phyloP scores from a whole-genome alignment of 2,113 vertebrate genomes.

The Galbula dea region DNA sequence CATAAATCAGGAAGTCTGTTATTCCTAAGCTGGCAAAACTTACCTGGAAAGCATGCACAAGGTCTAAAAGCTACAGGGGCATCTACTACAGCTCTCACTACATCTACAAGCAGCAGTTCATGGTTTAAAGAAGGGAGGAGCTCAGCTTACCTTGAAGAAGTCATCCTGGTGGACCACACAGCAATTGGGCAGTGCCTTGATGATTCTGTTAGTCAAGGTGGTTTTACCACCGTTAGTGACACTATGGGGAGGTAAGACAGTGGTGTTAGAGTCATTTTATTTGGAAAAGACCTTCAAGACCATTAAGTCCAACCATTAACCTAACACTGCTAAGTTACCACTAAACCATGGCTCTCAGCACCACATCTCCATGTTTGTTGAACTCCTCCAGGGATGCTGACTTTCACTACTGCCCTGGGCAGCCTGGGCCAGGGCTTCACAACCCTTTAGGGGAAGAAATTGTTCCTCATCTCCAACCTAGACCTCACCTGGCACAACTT shows the following conservation, averaged over 20 bases:
- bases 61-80: too few species aligned
- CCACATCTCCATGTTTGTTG: too few species aligned
- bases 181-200: slow-evolving; percentile 86
- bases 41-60: background rate
- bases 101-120: rapidly evolving
- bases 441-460: too few species aligned
- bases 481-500: too few species aligned
- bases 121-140: rapidly evolving
- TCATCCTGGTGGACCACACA: slow-evolving; percentile 94
- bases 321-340: too few species aligned
- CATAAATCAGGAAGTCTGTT: background rate
- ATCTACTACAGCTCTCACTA: background rate
- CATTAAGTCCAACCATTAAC: too few species aligned
- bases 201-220: slow-evolving; percentile 84
- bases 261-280: background rate
- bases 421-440: too few species aligned
- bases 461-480: too few species aligned
- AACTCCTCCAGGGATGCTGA: too few species aligned
- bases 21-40: background rate
- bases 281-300: too few species aligned
- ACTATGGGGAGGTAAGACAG: slow-evolving; percentile 45
- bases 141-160: slow-evolving; percentile 88
- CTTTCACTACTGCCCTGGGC: too few species aligned
- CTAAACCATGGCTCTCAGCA: too few species aligned
- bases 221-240: slow-evolving; percentile 95